Evolutionary conservation across 64 coral and sea anemone genomes (phyloP).

Genomic region (Anthopleura sola): DNA sequence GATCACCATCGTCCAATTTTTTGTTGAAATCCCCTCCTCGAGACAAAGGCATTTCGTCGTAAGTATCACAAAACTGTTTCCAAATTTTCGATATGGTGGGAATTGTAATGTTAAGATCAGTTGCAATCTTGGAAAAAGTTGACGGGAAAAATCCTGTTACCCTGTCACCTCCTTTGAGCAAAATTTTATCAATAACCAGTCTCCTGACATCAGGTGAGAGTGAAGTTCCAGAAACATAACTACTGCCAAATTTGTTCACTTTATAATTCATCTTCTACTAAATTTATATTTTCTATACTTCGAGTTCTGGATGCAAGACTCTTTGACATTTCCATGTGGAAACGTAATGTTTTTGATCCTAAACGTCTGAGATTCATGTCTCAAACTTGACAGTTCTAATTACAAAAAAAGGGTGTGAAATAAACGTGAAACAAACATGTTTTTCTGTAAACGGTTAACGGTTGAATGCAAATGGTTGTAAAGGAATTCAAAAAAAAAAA

Average conservation of each 20-base stretch:
- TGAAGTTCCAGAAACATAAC: not conserved
- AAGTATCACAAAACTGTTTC: slow-evolving; percentile 25
- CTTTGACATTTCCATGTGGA: not conserved
- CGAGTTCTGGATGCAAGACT: not conserved
- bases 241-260: not conserved
- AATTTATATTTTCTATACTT: no score
- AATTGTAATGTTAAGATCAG: no score
- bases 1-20: slow-evolving; percentile 40
- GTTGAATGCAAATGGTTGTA: no score
- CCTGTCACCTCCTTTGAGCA: no score
- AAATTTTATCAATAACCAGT: no score
- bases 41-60: not conserved
- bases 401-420: not conserved
- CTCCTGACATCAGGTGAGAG: not conserved
- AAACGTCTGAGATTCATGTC: not conserved
- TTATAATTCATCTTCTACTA: not conserved
- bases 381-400: no score
- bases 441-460: no score
- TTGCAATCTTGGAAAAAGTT: no score
- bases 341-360: not conserved
- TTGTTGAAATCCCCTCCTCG: slow-evolving; percentile 10
- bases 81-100: not conserved
- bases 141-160: no score
- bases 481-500: no score
- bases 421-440: not conserved